These are phyloP conservation scores for Cryptus armator DNA, from an alignment of 2,888 invertebrate genomes.

Conservation along the genomic window DNA sequence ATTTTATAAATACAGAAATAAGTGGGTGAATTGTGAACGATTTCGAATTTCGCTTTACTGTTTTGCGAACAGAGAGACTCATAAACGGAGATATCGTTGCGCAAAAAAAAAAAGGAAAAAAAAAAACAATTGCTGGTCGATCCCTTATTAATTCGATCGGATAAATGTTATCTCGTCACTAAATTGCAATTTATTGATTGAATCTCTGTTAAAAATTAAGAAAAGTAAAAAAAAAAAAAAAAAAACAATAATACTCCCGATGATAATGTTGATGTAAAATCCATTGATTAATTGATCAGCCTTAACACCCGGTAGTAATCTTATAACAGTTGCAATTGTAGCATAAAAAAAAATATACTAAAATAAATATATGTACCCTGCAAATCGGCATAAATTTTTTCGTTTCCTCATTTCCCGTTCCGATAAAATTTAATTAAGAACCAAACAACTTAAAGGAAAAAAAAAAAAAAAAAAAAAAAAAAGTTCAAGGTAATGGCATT, in stretches of 20 bases:
- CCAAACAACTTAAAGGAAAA: no score
- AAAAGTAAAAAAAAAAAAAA: constrained; percentile 26
- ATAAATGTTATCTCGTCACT: constrained; percentile 60
- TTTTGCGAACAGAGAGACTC: constrained; percentile 47
- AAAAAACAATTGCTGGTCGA: constrained; percentile 29
- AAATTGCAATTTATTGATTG: constrained; percentile 51
- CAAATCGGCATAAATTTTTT: constrained; percentile 51
- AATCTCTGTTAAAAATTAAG: constrained; percentile 58
- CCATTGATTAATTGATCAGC: constrained; percentile 69
- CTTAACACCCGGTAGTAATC: constrained; percentile 71
- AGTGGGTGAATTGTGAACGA: constrained; percentile 67
- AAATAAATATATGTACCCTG: constrained; percentile 73
- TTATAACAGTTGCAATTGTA: constrained; percentile 75
- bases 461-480: no score
- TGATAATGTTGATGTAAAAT: constrained; percentile 67
- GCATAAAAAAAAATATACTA: constrained; percentile 67
- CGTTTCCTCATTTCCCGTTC: background rate
- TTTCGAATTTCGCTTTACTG: constrained; percentile 61
- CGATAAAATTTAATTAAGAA: background rate
- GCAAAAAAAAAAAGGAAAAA: constrained; percentile 15
- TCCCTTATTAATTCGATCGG: constrained; percentile 16
- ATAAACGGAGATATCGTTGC: constrained; percentile 38
- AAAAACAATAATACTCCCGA: constrained; percentile 62
- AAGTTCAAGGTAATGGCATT: background rate
- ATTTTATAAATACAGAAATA: constrained; percentile 74